Conservation (phyloP, 2,888 invertebrate species). For the Creontiades dilutus region DNA sequence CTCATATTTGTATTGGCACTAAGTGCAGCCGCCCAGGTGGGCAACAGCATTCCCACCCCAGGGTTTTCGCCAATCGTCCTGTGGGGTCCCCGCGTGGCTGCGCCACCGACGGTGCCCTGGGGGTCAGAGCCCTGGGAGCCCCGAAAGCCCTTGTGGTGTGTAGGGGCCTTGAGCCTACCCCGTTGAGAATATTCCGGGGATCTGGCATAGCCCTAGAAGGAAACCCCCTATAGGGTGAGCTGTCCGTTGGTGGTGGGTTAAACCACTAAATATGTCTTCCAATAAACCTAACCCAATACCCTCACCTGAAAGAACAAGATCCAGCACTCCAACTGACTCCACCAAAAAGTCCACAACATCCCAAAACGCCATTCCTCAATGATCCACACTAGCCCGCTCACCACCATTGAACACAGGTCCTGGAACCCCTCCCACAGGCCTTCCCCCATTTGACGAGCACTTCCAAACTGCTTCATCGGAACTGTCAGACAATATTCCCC, state of each 20-base stretch:
- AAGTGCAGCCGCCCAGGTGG: slow-evolving; percentile 21
- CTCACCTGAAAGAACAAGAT: no score
- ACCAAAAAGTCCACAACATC: no score
- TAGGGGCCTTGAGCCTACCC: background rate
- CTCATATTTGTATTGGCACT: background rate
- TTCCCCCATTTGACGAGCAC: no score
- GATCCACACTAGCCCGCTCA: no score
- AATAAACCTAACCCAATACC: no score
- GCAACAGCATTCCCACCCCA: background rate
- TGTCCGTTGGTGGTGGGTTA: background rate
- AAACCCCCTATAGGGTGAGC: slow-evolving; percentile 36
- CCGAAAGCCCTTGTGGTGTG: background rate
- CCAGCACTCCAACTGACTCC: no score
- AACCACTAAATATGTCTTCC: no score
- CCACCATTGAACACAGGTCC: no score
- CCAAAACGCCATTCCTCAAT: no score
- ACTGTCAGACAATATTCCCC: no score
- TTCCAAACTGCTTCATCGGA: no score
- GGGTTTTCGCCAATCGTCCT: background rate
- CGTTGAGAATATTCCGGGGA: background rate
- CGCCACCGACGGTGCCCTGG: slow-evolving; percentile 18
- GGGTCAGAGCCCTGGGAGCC: slow-evolving; percentile 46
- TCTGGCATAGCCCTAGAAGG: slow-evolving; percentile 13
- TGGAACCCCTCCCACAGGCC: no score
- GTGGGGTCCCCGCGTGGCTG: slow-evolving; percentile 34